Evolutionary conservation across 2,797 vertebrate species (phyloP).

Genomic region (Centroberyx gerrardi): DNA sequence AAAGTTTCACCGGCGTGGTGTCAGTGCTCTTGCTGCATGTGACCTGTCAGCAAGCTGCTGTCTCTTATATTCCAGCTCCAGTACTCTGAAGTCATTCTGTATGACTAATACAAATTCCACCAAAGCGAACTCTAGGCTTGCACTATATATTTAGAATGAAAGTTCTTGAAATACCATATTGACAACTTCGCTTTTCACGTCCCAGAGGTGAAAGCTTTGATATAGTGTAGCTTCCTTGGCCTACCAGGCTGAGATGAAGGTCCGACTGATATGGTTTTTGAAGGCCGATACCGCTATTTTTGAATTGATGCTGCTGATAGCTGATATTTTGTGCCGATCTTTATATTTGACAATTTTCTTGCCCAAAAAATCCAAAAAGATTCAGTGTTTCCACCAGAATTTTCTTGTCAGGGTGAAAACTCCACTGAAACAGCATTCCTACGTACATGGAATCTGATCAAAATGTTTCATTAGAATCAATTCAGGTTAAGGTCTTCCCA

Average conservation of each 20-base stretch:
- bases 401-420: too few species aligned
- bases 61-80: background rate
- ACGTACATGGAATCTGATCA: too few species aligned
- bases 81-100: background rate
- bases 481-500: too few species aligned
- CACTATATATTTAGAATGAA: background rate
- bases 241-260: background rate
- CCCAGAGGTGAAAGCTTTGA: too few species aligned
- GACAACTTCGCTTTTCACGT: background rate
- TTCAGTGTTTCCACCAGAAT: too few species aligned
- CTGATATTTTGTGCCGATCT: background rate
- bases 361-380: too few species aligned
- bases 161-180: background rate
- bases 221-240: too few species aligned
- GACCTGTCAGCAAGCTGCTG: constrained; percentile 23
- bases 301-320: background rate
- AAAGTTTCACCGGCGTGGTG: background rate
- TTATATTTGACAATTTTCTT: too few species aligned
- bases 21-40: constrained; percentile 5
- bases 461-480: too few species aligned
- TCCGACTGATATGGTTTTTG: background rate
- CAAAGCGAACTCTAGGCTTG: background rate
- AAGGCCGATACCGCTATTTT: background rate
- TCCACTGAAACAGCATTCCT: too few species aligned
- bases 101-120: background rate